Evolutionary conservation across 2,797 vertebrate species (phyloP).

Genomic region (Sebastes paucispinis): DNA sequence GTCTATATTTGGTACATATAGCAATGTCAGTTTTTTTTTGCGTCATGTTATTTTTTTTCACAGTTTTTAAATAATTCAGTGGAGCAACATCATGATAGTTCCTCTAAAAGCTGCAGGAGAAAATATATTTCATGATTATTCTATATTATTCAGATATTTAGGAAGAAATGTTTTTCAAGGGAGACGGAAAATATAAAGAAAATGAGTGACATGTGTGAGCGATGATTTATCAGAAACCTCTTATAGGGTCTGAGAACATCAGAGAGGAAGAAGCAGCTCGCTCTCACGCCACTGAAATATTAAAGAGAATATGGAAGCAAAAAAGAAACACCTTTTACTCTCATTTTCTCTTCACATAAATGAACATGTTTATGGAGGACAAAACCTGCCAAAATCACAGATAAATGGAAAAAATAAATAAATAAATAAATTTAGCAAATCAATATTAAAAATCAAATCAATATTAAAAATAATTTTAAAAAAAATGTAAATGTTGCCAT

Average conservation of each 20-base stretch:
- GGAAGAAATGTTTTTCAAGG: not conserved
- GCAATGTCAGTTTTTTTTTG: not conserved
- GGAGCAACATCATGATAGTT: not conserved
- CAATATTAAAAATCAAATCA: no score
- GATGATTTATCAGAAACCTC: not conserved
- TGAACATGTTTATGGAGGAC: no score
- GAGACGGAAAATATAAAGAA: not conserved
- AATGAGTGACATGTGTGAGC: not conserved
- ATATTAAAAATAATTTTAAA: no score
- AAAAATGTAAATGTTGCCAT: no score
- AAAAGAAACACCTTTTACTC: not conserved
- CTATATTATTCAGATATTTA: not conserved
- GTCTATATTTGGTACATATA: conserved; percentile 9
- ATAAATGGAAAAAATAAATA: no score
- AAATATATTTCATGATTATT: not conserved
- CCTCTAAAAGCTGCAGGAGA: not conserved
- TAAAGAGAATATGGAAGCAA: conserved; percentile 21
- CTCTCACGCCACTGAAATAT: conserved; percentile 42
- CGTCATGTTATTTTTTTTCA: conserved; percentile 1
- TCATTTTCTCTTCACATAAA: not conserved
- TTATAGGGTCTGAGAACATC: not conserved
- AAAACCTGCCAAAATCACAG: no score
- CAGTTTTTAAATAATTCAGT: conserved; percentile 46
- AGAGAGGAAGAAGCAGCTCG: not conserved
- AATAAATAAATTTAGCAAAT: no score